Conservation (phyloP, 2,888 invertebrate genomes). For the Plemyria rubiginata region DNA sequence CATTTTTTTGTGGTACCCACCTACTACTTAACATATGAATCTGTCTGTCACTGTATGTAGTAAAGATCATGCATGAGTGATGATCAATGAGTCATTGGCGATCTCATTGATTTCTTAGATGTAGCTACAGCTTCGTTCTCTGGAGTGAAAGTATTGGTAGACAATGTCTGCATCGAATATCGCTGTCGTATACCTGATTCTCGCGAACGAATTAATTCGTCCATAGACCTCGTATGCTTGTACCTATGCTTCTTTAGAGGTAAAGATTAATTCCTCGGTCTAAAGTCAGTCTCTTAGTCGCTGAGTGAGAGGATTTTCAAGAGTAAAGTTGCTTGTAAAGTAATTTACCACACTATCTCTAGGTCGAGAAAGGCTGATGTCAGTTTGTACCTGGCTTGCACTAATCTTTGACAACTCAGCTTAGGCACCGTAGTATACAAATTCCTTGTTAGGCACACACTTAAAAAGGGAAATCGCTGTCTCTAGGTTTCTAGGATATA, state of each 20-base stretch:
- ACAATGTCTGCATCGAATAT: constrained; percentile 38
- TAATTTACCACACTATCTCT: neutral
- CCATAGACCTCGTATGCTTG: neutral
- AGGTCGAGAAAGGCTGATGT: neutral
- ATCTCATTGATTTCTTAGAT: constrained; percentile 50
- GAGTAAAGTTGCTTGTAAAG: neutral
- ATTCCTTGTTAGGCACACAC: too few species aligned
- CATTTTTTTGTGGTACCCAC: constrained; percentile 4
- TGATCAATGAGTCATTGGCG: constrained; percentile 33
- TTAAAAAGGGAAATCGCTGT: neutral
- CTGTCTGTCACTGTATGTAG: constrained; percentile 48
- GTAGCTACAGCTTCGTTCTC: constrained; percentile 54
- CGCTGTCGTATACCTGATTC: too few species aligned
- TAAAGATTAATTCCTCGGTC: neutral
- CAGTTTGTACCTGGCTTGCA: neutral
- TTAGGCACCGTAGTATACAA: too few species aligned
- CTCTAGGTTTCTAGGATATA: neutral
- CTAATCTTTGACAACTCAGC: neutral
- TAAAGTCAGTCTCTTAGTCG: neutral
- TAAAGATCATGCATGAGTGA: constrained; percentile 32
- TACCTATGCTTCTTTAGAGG: too few species aligned
- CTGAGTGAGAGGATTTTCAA: neutral
- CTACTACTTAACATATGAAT: constrained; percentile 31
- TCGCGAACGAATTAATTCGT: too few species aligned
- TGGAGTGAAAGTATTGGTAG: constrained; percentile 64